Base-by-base conservation (phyloP, 2,888 invertebrate species). In the Hetaerina titia region DNA sequence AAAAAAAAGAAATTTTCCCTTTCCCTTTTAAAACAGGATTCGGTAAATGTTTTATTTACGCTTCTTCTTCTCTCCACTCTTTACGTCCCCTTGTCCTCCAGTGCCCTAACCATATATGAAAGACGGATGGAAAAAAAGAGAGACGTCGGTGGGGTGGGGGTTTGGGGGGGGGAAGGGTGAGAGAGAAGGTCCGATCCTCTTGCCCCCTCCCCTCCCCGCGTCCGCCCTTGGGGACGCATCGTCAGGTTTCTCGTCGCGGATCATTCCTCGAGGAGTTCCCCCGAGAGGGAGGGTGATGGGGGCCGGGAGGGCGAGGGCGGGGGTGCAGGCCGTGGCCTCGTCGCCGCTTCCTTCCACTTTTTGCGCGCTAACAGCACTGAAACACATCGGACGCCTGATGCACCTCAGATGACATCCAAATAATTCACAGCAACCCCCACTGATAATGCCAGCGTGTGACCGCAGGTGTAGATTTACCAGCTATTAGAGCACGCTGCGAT, bases 21-120 rank as follows among this genome's bases (percentile, higher is more conserved):
- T 81, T 92, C 69, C 69, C 92, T 69, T 92, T 81, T 74, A 92
- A 69, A 92, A 69, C 74, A n/a, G 92, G 74, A 74, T 92, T 74
- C 74, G 69, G 69, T 56, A 92, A 92, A 92, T 92, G 92, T 92
- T 92, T 92, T 92, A 92, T 92, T 90, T 90, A 90, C 90, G 64
- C 64, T 25, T 15, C 22, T 60, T 15, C 19, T 19, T 90, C 31
- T 63, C 63, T 64, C 22, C 45, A 58, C 81, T 31, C 15, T 81
- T 11, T 6, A 6, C n/a, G n/a, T 69, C 19, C 4, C 81, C 81
- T 11, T 31, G 13, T 81, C 81, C 81, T 81, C 81, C 69, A 8
- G n/a, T 22, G n/a, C 69, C 69, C 69, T 6, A 19, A 31, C 81
- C 81, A 81, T 81, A 81, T 81, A 81, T 81, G 81, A 81, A 25